Base-by-base conservation (phyloP, 1,140 invertebrate species). In the Diabrotica virgifera region DNA sequence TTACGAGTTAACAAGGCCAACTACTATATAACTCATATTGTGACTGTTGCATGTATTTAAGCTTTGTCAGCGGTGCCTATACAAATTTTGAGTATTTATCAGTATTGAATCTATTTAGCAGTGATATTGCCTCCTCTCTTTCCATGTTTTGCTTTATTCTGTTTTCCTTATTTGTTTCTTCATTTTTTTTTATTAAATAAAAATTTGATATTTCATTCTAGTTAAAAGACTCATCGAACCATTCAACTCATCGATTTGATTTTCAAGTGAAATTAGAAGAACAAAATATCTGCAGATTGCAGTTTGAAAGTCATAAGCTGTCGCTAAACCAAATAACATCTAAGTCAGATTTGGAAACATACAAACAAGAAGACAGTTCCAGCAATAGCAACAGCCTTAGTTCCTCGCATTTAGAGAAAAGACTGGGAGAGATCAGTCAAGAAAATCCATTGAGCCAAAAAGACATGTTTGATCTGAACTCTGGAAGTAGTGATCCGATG, bases 331-430 rank as follows among this genome's bases (percentile, higher is more conserved):
- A 13, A 40, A 65, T 35, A 14, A 59, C 61, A 7, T 63, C 51
- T 24, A 56, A 67, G 50, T 58, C 50, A 12, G 55, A 67, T 35
- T 59, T 63, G 35, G 65, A 67, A 54, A 14, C 54, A 8, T 61
- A 59, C 35, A 54, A 59, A 50, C 55, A 59, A 54, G 65, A 67
- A 10, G 65, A 67, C 46, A 70, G 36, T 62, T 58, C 62, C 55
- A 67, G 54, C 50, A 71, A 70, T 46, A 66, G 62, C 46, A 71
- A 65, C 13, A 68, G 57, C 57, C 62, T 63, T 40, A 61, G 64
- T 52, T 59, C 52, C 1, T 54, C 68, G 36, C 62, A 66, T 36
- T 55, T 70, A 40, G 68, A 70, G 24, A 62, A 69, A 40, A 58
- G 58, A 36, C 24, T 64, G 46, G 59, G 59, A 52, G 52, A 60